phyloP scores from a whole-genome alignment of 2,797 vertebrate genomes.

The Sebastes goodei region DNA sequence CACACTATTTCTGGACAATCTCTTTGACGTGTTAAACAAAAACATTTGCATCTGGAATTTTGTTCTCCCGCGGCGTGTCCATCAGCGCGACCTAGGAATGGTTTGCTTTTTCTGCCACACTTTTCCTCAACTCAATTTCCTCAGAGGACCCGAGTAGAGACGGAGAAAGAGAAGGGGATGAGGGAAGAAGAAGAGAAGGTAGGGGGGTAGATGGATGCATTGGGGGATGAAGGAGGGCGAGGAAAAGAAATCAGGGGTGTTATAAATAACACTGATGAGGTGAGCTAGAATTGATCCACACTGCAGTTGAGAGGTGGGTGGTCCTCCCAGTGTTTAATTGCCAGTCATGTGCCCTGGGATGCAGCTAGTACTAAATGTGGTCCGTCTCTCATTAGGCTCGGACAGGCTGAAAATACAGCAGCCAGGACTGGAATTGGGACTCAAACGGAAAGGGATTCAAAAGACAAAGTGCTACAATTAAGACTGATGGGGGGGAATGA shows the following conservation, averaged over 20 bases:
- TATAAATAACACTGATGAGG: slow-evolving; percentile 83
- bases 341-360: slow-evolving; percentile 83
- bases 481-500: slow-evolving; percentile 59
- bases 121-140: slow-evolving; percentile 59
- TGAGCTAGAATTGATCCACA: slow-evolving; percentile 82
- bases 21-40: slow-evolving; percentile 31
- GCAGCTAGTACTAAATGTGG: slow-evolving; percentile 78
- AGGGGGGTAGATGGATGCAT: slow-evolving; percentile 45
- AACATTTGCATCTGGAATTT: slow-evolving; percentile 56
- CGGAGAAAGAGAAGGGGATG: slow-evolving; percentile 6
- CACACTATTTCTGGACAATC: slow-evolving; percentile 31
- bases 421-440: slow-evolving; percentile 59
- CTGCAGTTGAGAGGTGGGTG: slow-evolving; percentile 83
- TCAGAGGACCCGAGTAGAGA: slow-evolving; percentile 21
- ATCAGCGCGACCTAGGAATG: slow-evolving; percentile 35
- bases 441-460: slow-evolving; percentile 54
- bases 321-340: slow-evolving; percentile 84
- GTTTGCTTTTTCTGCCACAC: slow-evolving; percentile 64
- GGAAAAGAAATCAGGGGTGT: slow-evolving; percentile 63
- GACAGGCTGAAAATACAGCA: slow-evolving; percentile 71
- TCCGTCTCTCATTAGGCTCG: slow-evolving; percentile 80
- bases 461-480: slow-evolving; percentile 73
- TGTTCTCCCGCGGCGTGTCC: slow-evolving; percentile 37
- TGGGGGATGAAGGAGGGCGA: slow-evolving; percentile 56
- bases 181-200: slow-evolving; percentile 12